These are phyloP conservation scores for Chirona hameri DNA, from an alignment of 2,888 invertebrate genomes.

Conservation along the genomic window DNA sequence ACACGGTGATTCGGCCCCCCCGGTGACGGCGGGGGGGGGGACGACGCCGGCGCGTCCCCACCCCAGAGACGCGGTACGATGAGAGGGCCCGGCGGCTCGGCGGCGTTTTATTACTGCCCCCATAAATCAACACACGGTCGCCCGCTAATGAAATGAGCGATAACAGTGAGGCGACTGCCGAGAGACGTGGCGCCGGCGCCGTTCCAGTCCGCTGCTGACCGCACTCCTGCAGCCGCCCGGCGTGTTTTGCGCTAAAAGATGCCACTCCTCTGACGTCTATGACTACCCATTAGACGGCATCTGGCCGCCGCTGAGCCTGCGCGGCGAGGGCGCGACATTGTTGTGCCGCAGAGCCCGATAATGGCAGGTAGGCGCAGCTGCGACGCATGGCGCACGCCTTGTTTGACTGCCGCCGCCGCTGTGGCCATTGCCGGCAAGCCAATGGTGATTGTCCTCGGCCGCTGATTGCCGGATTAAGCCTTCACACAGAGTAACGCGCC, in stretches of 20 bases:
- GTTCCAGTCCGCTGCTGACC: not conserved
- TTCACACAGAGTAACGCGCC: not conserved
- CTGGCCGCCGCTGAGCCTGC: not conserved
- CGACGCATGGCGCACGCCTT: not conserved
- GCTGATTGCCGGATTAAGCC: not conserved
- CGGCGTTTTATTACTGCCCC: slow-evolving; percentile 1
- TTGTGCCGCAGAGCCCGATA: not conserved
- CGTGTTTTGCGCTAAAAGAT: not conserved
- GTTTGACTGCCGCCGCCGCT: not conserved
- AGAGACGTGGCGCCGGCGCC: not conserved
- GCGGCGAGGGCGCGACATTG: not conserved
- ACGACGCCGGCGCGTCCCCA: no score
- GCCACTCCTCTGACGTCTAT: not conserved
- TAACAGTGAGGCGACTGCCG: not conserved
- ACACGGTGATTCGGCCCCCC: not conserved
- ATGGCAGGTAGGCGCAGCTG: not conserved
- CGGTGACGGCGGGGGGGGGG: not conserved
- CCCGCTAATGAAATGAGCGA: slow-evolving; percentile 10
- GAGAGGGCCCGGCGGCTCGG: not conserved
- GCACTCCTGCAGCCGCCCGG: not conserved
- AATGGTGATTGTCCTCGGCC: not conserved
- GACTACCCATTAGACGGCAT: not conserved
- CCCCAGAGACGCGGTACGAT: not conserved
- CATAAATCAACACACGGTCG: not conserved
- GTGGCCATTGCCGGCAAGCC: not conserved